Percentiles rank a stretch among this genome's conserved stretches.
Evolutionary conservation across 2,888 invertebrate genomes (phyloP).

Genomic region (Diachrysia chrysitis): DNA sequence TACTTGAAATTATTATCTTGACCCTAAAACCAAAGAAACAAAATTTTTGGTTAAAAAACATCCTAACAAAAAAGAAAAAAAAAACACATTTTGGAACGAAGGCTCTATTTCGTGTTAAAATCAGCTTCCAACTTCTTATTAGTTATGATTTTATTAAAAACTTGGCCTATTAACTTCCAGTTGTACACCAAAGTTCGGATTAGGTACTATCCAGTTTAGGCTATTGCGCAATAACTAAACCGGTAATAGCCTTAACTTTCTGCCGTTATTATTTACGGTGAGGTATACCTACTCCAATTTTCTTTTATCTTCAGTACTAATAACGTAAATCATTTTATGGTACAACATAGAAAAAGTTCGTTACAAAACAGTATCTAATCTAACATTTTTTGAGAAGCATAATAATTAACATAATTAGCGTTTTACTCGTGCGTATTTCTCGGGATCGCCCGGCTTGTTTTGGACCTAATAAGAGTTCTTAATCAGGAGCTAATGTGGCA

Average conservation of each 20-base stretch:
- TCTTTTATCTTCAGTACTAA: conserved; percentile 4
- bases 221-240: conserved; percentile 25
- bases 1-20: no score
- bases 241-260: conserved; percentile 5
- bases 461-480: no score
- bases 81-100: background rate
- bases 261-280: conserved; percentile 10
- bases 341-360: background rate
- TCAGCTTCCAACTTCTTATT: background rate
- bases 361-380: no score
- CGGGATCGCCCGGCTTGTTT: no score
- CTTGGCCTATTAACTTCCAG: conserved; percentile 11
- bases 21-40: background rate
- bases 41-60: background rate
- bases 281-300: conserved; percentile 12
- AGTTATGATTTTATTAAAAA: conserved; percentile 20
- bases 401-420: no score
- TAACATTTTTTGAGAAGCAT: no score
- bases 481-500: no score
- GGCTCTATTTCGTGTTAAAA: conserved; percentile 7
- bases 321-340: background rate
- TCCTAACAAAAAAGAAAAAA: background rate
- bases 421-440: no score
- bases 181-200: conserved; percentile 5
- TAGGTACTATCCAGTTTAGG: background rate